Base-by-base conservation (phyloP, 1,140 invertebrate genomes). In the Littorina saxatilis region DNA sequence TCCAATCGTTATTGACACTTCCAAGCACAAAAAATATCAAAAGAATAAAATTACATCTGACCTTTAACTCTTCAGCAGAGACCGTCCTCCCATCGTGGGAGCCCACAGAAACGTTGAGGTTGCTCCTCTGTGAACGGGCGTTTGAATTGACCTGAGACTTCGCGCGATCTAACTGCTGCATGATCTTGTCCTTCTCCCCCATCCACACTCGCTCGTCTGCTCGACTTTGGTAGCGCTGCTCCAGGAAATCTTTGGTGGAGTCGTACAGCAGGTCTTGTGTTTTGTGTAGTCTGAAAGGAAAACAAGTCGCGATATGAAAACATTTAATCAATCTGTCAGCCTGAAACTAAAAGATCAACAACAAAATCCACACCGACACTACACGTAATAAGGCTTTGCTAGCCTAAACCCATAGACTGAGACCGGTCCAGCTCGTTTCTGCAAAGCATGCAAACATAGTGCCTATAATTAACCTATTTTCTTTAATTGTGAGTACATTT, bases 201-300 rank as follows among this genome's bases (percentile, higher is more conserved):
- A 93, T 92, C 92, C 92, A 93, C 23, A 88, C 81, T 52, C 89
- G 81, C 80, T 93, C 92, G 43, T 89, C 85, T n/a, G 87, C 82
- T 29, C 91, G 86, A 23, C 88, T 90, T 55, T 91, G 88, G 82
- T 91, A 92, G 47, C 91, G 80, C 58, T 89, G 85, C 74, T 92
- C 88, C 32, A 93, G 82, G 80, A 92, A 91, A 79, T 93, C 92
- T 85, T 91, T 91, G 9, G 92, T 93, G 77, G 89, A 92, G 75
- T 92, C 90, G 82, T 93, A 92, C 70, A 93, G 81, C 23, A 93
- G 82, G 79, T 93, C 92, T 81, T 93, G 92, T 23, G 91, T 92
- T 85, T 92, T 91, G 78, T 92, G 89, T 58, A 93, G 82, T 85
- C 92, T 92, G 83, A 23, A 83, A 82, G 35, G 2, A 27, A 11